A percentile compares a stretch with the other conserved stretches of the same genome.
Conservation (phyloP, 2,113 vertebrate species). For the Chroicocephalus ridibundus region DNA sequence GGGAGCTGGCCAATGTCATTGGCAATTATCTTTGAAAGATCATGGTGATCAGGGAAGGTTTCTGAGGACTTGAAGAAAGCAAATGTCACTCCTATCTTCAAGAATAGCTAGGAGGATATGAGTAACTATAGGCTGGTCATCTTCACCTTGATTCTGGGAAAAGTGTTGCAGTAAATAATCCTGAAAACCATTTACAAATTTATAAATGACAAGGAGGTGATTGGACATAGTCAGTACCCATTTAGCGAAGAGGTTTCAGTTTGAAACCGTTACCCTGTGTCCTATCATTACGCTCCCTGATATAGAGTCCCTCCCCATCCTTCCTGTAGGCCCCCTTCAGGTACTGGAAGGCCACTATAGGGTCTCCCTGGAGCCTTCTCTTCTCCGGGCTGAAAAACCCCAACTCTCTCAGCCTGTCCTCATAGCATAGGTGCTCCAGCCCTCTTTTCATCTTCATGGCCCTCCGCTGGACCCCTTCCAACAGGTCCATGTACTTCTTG, state of each 20-base stretch:
- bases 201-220: not conserved
- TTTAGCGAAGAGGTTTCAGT: not conserved
- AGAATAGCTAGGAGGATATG: not conserved
- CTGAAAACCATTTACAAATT: not conserved
- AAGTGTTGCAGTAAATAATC: not conserved
- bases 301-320: too few relatives aligned
- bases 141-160: not conserved
- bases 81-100: not conserved
- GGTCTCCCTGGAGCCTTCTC: too few relatives aligned
- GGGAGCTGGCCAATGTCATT: not conserved
- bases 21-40: not conserved
- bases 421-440: too few relatives aligned
- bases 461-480: too few relatives aligned
- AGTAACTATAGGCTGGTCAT: not conserved
- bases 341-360: too few relatives aligned
- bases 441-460: too few relatives aligned
- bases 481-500: too few relatives aligned
- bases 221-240: not conserved
- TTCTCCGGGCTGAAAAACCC: too few relatives aligned
- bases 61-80: not conserved
- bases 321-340: too few relatives aligned
- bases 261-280: not conserved
- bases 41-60: not conserved
- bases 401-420: too few relatives aligned
- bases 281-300: too few relatives aligned